Base-by-base conservation (phyloP, 2,888 invertebrate species). In the Stratiomys singularior region DNA sequence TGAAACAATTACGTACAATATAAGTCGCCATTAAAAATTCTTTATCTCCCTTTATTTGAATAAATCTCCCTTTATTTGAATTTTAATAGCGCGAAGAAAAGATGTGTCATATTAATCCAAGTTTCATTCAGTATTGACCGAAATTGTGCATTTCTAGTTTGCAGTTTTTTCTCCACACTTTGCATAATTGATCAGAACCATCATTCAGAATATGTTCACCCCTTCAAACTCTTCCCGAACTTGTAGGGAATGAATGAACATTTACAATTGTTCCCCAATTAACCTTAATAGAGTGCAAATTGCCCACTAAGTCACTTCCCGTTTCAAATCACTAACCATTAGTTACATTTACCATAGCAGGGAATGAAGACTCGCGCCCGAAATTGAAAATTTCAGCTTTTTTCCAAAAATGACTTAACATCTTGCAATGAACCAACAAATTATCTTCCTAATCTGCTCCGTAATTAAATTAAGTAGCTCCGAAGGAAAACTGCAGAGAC, bases 401-500 rank as follows among this genome's bases (percentile, higher is more conserved):
- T 71, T 25, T 25, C 23, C 52, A 13, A 30, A 60, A 44, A 25
- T 58, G 18, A 74, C 58, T 21, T 47, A 58, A 74, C 60, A 37
- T 44, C 37, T 44, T 60, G 74, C 74, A 74, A 60, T 60, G 74
- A 74, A 60, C 74, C 60, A 74, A 30, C 60, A 74, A 74, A 74
- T 74, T 74, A 37, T 18, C 28, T 7, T 1, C 21, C 37, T 58
- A 74, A 74, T 74, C 58, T 58, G 60, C 52, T 74, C 47, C 74
- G 44, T 74, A 74, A 74, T 74, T 74, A 74, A 74, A 74, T 74
- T 74, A 74, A 60, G 74, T 74, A 74, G 60, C 74, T 37, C 58
- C 23, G 11, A 18, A 37, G 37, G 37, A 58, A 58, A 71, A n/a
- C 15, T 21, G 5, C 27, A 3, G 23, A 72, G 30, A 58, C 27